Conservation (phyloP, 2,797 vertebrate species). For the Eremophila alpestris region DNA sequence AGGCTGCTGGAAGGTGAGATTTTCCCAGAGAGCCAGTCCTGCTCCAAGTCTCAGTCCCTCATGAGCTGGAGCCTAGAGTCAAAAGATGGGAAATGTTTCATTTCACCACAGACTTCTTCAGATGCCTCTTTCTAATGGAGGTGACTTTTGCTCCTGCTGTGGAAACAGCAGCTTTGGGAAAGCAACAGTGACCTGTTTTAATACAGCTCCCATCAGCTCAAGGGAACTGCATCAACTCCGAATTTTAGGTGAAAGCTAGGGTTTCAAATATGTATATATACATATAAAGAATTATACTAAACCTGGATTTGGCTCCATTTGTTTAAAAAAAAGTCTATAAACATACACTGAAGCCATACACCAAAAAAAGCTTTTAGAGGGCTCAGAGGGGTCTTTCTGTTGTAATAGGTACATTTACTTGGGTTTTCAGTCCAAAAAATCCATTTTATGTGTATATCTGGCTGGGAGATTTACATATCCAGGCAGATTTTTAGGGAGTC, state of each 20-base stretch:
- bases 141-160: background rate
- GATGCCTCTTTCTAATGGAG: background rate
- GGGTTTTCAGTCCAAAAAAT: slow-evolving; percentile 44
- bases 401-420: slow-evolving; percentile 60
- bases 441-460: slow-evolving; percentile 41
- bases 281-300: slow-evolving; percentile 26
- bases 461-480: slow-evolving; percentile 58
- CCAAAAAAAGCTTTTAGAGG: slow-evolving; percentile 57
- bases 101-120: background rate
- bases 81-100: background rate
- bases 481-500: slow-evolving; percentile 53
- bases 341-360: slow-evolving; percentile 37
- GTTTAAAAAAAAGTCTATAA: slow-evolving; percentile 8
- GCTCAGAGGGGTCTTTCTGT: slow-evolving; percentile 52
- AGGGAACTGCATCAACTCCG: background rate
- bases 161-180: background rate
- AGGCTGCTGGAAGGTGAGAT: background rate
- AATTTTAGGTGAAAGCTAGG: background rate
- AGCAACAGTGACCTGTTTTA: background rate
- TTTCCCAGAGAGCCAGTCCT: background rate
- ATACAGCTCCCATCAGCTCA: background rate
- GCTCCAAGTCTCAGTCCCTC: background rate
- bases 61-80: background rate
- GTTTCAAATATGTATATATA: background rate
- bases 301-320: slow-evolving; percentile 33